phyloP scores from a whole-genome alignment of 2,888 invertebrate genomes.

The Smittia aterrima region DNA sequence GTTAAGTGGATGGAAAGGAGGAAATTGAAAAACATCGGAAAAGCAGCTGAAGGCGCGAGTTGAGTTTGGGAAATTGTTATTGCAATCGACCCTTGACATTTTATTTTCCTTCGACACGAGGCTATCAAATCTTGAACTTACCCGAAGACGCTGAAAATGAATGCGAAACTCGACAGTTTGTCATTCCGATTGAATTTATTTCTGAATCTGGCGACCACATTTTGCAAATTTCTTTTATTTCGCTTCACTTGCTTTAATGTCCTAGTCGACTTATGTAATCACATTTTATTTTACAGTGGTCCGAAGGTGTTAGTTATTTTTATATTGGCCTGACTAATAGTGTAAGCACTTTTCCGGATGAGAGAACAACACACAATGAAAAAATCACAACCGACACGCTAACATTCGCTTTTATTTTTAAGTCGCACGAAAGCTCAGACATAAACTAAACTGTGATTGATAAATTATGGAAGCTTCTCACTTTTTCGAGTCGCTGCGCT shows the following conservation, averaged over 20 bases:
- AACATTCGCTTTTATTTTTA: neutral
- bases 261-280: conserved; percentile 1
- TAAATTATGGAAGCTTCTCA: conserved; percentile 25
- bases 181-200: conserved; percentile 84
- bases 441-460: conserved; percentile 30
- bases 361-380: too few relatives aligned
- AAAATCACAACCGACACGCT: neutral
- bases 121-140: conserved; percentile 51
- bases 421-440: neutral
- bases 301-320: neutral
- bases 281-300: neutral
- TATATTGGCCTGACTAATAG: too few relatives aligned
- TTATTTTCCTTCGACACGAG: too few relatives aligned
- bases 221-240: conserved; percentile 39
- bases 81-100: too few relatives aligned
- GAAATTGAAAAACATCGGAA: too few relatives aligned
- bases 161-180: conserved; percentile 61
- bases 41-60: too few relatives aligned
- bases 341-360: neutral
- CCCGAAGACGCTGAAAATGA: conserved; percentile 74
- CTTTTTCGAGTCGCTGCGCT: conserved; percentile 7
- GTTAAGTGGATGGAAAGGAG: too few relatives aligned
- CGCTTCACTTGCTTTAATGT: neutral
- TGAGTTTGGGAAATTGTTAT: too few relatives aligned
- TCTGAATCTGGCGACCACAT: conserved; percentile 73